These are phyloP conservation scores for Nibea coibor DNA, from an alignment of 2,113 vertebrate genomes.

Conservation along the genomic window DNA sequence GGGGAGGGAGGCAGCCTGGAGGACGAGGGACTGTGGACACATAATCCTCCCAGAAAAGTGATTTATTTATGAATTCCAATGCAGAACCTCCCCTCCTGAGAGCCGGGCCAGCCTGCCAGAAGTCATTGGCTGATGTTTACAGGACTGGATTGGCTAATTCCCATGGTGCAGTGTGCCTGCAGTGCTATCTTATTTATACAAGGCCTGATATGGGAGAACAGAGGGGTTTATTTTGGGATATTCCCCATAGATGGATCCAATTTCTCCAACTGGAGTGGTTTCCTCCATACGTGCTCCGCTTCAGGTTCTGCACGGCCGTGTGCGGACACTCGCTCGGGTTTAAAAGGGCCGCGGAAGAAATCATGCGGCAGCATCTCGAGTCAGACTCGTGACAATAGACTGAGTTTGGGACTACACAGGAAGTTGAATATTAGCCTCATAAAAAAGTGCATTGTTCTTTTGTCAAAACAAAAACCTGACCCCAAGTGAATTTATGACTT, in stretches of 20 bases:
- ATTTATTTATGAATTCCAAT: conserved; percentile 88
- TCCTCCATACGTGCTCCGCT: conserved; percentile 84
- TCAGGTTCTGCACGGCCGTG: conserved; percentile 70
- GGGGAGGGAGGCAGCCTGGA: conserved; percentile 54
- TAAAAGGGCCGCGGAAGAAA: conserved; percentile 51
- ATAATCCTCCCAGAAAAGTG: conserved; percentile 86
- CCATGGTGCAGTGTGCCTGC: conserved; percentile 85
- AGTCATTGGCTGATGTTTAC: conserved; percentile 88
- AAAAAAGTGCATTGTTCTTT: conserved; percentile 57
- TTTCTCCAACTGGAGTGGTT: conserved; percentile 80
- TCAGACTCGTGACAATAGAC: conserved; percentile 55
- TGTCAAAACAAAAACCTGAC: conserved; percentile 26
- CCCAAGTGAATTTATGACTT: not conserved
- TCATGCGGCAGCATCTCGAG: conserved; percentile 49
- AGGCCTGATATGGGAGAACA: conserved; percentile 87
- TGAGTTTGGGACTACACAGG: conserved; percentile 67
- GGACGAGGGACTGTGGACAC: conserved; percentile 77
- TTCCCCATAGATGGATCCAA: conserved; percentile 86
- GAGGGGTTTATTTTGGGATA: conserved; percentile 88
- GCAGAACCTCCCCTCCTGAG: conserved; percentile 78
- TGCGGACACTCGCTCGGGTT: conserved; percentile 55
- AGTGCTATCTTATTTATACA: conserved; percentile 89
- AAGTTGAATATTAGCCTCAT: conserved; percentile 68
- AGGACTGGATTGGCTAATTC: conserved; percentile 87
- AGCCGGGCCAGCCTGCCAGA: conserved; percentile 82